Evolutionary conservation across 1,140 invertebrate species (phyloP), one percentile per base, ranked within the genome.

Genomic region (Neotoxoptera formosana): DNA sequence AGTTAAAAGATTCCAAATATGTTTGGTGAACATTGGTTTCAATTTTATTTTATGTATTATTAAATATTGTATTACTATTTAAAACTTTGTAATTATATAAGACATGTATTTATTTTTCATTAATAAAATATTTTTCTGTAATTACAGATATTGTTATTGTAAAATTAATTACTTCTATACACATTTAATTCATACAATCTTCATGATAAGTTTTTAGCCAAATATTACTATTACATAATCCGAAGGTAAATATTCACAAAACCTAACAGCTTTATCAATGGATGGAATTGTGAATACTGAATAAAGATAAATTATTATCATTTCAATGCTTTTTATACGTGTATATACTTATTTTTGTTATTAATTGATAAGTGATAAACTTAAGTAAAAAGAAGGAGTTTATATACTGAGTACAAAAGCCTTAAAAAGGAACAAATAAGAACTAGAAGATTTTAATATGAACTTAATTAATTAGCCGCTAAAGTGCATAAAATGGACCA

Each of bases 61-160:
- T 48, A 47, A 20, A 87, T 48, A 48, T 48, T 87, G n/a, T 87
- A 48, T 87, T 87, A 48, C 25, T 53, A 86, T 89, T 89, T 56
- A 36, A 89, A 89, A 56, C 36, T 89, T 36, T 25, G 56, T 17
- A 41, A 89, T 56, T 56, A n/a, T 56, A 51, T 36, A 36, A 51
- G 47, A 56, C 53, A 14, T 89, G 30, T 53, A 53, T 56, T 89
- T 89, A 89, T 89, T 53, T 89, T 89, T 89, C 2, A 25, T 20
- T 53, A 89, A 89, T 89, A 89, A 89, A 89, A 48, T 87, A 48
- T 87, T 89, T 89, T 89, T 53, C 36, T 56, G 41, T 88, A 45
- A 84, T 3, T 47, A 86, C 14, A 83, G 34, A 36, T 83, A 9
- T 9, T 23, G 7, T 83, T 86, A 41, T 41, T 86, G 36, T 30